A percentile compares a stretch with the other conserved stretches of the same genome.
These are phyloP conservation scores for Zosterops lateralis DNA, from an alignment of 2,113 vertebrate species.

Conservation along the genomic window DNA sequence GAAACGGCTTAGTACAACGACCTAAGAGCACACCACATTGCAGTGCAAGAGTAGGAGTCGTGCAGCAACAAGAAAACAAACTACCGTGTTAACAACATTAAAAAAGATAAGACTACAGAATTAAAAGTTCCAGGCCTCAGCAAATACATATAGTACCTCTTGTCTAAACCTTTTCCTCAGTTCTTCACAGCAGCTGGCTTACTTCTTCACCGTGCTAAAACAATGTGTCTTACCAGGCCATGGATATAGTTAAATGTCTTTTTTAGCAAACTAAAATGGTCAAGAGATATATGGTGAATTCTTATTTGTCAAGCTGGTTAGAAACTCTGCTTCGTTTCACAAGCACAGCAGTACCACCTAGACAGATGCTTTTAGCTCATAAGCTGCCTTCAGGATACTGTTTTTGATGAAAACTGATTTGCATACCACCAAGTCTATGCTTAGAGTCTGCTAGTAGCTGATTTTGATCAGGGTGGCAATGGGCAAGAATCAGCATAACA, in stretches of 20 bases:
- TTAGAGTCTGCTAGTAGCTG: not conserved
- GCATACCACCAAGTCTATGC: not conserved
- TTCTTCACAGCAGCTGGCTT: not conserved
- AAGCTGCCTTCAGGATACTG: constrained; percentile 31
- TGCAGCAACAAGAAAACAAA: not conserved
- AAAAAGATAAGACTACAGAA: not conserved
- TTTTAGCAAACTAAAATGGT: not conserved
- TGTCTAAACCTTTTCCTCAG: not conserved
- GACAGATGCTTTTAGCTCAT: constrained; percentile 8
- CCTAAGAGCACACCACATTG: not conserved
- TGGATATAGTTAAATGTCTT: not conserved
- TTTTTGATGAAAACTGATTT: constrained; percentile 37
- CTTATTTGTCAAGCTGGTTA: not conserved
- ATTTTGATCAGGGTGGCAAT: constrained; percentile 33
- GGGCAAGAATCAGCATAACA: constrained; percentile 18
- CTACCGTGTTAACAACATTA: not conserved
- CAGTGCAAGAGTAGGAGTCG: not conserved
- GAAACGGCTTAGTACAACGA: not conserved
- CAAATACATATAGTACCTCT: not conserved
- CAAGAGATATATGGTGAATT: not conserved
- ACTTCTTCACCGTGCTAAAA: not conserved
- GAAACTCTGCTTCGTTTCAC: not conserved
- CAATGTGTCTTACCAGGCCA: not conserved
- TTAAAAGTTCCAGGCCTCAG: not conserved
- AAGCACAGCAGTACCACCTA: not conserved